Evolutionary conservation across 1,140 invertebrate genomes (phyloP), one percentile per base, ranked within the genome.

Genomic region (Monomorium pharaonis): DNA sequence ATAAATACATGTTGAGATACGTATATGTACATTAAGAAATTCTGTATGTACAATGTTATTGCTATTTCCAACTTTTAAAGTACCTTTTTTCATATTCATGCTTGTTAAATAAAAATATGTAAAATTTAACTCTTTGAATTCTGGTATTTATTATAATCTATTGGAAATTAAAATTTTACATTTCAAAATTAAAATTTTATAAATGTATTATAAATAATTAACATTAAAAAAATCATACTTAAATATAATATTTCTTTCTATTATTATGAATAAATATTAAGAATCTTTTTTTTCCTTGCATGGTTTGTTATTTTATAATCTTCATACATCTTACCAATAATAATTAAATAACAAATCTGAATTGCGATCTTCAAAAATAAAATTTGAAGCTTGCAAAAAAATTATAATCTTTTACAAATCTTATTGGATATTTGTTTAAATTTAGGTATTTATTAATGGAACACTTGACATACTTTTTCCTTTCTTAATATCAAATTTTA

Each of bases 1-100:
- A 30, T 77, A 14, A 49, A 33, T 77, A n/a, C n/a, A n/a, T n/a
- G 49, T 49, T 78, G 12, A 33, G 18, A 78, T 47, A 47, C 14
- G 6, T 30, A 47, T 9, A 3, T 54, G n/a, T 49, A 47, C 47
- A 21, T 33, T 33, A 33, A 56, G 37, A 58, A 58, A 44, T 70
- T 24, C 9, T 18, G 2, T 9, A 47, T n/a, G n/a, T n/a, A n/a
- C n/a, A 18, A n/a, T 60, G 42, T 12, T 60, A 30, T 62, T 30
- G 21, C 18, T 18, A 16, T 16, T 18, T 27, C 7, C 33, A 16
- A 3, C 7, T 42, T 37, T 30, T 16, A 2, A 18, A 18, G 33
- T 5, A 24, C 1, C 30, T 77, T 18, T 18, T 56, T 7, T 16
- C 6, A 44, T 54, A 37, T 56, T 37, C 12, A 56, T 7, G 12